These are phyloP conservation scores for Drosophila buzzatii DNA, from an alignment of 2,888 invertebrate genomes.

Conservation along the genomic window DNA sequence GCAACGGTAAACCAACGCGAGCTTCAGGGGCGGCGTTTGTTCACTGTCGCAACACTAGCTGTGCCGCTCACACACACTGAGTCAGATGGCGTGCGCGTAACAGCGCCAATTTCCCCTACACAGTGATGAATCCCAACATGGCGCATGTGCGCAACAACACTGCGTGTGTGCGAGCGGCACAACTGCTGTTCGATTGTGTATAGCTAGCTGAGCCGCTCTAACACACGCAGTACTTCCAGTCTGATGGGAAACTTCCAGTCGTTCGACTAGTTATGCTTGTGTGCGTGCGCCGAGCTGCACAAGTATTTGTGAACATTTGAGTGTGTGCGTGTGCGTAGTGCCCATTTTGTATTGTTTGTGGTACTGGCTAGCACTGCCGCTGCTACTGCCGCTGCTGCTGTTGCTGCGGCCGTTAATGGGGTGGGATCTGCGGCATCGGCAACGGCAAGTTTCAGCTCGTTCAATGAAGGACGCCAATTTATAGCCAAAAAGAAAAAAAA, in stretches of 20 bases:
- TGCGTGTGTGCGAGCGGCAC: constrained; percentile 33
- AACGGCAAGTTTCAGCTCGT: constrained; percentile 53
- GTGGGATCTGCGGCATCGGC: constrained; percentile 24
- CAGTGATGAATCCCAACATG: constrained; percentile 61
- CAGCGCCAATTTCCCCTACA: constrained; percentile 55
- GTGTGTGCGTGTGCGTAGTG: constrained; percentile 44
- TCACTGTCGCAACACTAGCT: constrained; percentile 22
- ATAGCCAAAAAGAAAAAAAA: constrained; percentile 49
- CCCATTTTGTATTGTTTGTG: constrained; percentile 70
- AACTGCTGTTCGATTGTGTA: constrained; percentile 21
- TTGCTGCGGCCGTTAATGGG: constrained; percentile 1
- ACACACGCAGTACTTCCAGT: constrained; percentile 58
- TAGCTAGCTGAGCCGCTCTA: constrained; percentile 39
- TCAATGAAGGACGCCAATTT: constrained; percentile 85
- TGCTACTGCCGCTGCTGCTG: constrained; percentile 13
- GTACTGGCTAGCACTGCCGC: constrained; percentile 14
- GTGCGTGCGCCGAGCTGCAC: constrained; percentile 45
- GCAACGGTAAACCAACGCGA: constrained; percentile 71
- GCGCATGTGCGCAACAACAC: constrained; percentile 66
- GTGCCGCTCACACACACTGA: constrained; percentile 47
- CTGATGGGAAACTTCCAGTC: constrained; percentile 60
- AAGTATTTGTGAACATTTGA: constrained; percentile 47
- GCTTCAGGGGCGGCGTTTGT: constrained; percentile 69
- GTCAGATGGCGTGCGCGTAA: constrained; percentile 1
- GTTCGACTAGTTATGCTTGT: constrained; percentile 25